Evolutionary conservation across 2,113 vertebrate genomes (phyloP).

Genomic region (Calonectris borealis): DNA sequence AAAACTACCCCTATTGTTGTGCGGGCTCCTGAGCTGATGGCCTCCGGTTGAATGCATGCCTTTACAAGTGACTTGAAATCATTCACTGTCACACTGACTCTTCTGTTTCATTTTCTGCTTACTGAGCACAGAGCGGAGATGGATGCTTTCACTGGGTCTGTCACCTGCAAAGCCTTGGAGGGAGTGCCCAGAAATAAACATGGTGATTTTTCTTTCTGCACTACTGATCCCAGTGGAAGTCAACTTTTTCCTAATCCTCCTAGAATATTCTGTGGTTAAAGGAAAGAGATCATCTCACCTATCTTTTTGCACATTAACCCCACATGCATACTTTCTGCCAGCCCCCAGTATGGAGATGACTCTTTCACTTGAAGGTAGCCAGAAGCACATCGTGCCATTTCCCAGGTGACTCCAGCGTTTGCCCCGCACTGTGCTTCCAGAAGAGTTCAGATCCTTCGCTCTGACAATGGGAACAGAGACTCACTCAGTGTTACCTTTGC

Average conservation of each 20-base stretch:
- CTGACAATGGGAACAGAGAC: background rate
- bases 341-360: background rate
- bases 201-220: conserved; percentile 39
- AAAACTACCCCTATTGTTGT: conserved; percentile 30
- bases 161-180: conserved; percentile 45
- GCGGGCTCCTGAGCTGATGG: conserved; percentile 21
- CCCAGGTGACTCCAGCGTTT: background rate
- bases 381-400: background rate
- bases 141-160: conserved; percentile 56
- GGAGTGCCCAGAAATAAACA: conserved; percentile 27
- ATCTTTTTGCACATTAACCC: background rate
- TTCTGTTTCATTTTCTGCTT: conserved; percentile 72
- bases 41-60: conserved; percentile 32
- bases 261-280: background rate
- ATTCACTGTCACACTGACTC: conserved; percentile 57
- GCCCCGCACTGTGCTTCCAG: background rate
- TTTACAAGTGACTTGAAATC: conserved; percentile 55
- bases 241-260: background rate
- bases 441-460: background rate
- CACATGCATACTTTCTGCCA: background rate
- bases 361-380: background rate
- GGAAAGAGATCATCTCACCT: background rate
- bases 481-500: background rate
- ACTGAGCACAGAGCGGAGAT: conserved; percentile 61
- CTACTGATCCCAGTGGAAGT: background rate